Evolutionary conservation across 2,888 invertebrate species (phyloP).

Genomic region (Escarpia spicata): DNA sequence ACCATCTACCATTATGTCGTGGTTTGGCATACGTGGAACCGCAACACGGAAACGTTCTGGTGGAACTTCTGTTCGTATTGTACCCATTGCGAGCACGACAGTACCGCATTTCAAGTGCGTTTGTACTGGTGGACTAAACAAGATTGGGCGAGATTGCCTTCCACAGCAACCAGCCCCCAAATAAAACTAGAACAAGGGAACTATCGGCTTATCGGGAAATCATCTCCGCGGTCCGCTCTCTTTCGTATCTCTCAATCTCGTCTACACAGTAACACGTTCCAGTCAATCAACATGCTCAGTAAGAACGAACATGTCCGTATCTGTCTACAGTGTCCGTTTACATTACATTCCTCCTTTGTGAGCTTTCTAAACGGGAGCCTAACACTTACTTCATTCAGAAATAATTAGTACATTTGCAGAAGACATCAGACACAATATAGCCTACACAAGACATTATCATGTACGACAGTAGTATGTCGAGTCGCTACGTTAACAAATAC

Average conservation of each 20-base stretch:
- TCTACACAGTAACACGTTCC: background rate
- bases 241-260: background rate
- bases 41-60: background rate
- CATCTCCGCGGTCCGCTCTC: background rate
- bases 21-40: background rate
- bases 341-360: too few species aligned
- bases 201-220: background rate
- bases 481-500: too few species aligned
- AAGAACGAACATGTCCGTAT: background rate
- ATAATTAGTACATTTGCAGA: too few species aligned
- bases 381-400: too few species aligned
- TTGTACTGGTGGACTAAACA: background rate
- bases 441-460: too few species aligned
- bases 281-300: background rate
- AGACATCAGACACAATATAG: too few species aligned
- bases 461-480: too few species aligned
- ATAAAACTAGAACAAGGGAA: background rate
- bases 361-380: too few species aligned
- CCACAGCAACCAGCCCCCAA: background rate
- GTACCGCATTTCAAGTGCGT: background rate
- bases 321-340: background rate
- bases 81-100: background rate
- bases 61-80: background rate
- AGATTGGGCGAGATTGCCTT: background rate
- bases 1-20: background rate